These are phyloP conservation scores for Delphinapterus leucas DNA, from an alignment of 2,113 vertebrate genomes.

Conservation along the genomic window DNA sequence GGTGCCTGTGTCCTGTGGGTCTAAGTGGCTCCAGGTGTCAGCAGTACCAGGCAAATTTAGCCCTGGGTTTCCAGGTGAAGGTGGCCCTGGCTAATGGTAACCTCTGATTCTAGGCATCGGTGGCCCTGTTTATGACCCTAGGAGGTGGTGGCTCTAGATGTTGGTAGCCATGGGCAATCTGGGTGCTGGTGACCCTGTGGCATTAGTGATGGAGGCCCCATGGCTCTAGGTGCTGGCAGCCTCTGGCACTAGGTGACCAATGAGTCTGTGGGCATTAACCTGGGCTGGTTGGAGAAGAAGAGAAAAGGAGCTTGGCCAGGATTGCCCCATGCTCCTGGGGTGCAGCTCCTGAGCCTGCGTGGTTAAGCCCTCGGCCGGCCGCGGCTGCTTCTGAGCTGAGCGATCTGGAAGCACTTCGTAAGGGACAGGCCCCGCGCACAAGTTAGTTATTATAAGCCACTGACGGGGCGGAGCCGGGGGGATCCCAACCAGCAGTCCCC, in stretches of 20 bases:
- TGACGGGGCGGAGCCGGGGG: background rate
- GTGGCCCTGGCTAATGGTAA: background rate
- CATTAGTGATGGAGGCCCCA: background rate
- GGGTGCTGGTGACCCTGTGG: background rate
- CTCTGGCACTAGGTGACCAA: background rate
- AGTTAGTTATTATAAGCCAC: slow-evolving; percentile 52
- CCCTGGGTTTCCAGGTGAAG: background rate
- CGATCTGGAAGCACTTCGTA: background rate
- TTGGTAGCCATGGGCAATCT: background rate
- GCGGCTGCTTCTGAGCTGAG: background rate
- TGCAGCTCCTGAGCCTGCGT: background rate
- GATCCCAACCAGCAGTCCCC: slow-evolving; percentile 12
- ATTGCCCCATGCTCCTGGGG: accelerated
- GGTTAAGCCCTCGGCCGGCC: background rate
- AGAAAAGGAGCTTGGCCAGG: background rate
- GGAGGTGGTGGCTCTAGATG: background rate
- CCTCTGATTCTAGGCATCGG: background rate
- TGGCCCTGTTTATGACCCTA: background rate
- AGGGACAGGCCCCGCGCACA: background rate
- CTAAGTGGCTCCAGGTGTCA: background rate
- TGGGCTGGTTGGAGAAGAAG: background rate
- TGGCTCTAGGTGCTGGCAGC: background rate
- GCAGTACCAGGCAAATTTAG: background rate
- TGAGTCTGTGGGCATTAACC: background rate
- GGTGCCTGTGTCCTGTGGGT: background rate